A percentile compares a stretch with the other conserved stretches of the same genome.
phyloP scores from a whole-genome alignment of 2,113 vertebrate genomes.

The Stigmatopora nigra region DNA sequence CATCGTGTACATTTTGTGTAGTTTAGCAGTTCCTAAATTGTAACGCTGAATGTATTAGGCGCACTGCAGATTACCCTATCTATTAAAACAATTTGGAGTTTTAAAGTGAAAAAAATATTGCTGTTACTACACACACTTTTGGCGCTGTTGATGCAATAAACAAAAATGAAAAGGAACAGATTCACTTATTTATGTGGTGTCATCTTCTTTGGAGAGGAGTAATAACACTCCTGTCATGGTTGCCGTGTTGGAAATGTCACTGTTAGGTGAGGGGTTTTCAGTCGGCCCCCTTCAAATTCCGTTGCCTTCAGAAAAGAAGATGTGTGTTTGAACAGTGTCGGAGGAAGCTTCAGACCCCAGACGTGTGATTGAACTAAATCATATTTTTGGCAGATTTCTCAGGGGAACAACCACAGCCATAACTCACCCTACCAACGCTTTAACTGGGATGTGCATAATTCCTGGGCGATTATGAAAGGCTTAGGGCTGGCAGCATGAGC shows the following conservation, averaged over 20 bases:
- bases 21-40: conserved; percentile 49
- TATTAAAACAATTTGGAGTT: conserved; percentile 42
- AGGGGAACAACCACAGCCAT: conserved; percentile 50
- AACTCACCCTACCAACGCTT: conserved; percentile 47
- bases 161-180: conserved; percentile 1
- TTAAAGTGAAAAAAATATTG: neutral
- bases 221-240: conserved; percentile 27
- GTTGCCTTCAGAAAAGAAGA: conserved; percentile 40
- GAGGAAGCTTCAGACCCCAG: conserved; percentile 48
- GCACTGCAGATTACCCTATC: conserved; percentile 42
- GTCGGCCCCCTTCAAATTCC: conserved; percentile 46
- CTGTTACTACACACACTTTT: neutral
- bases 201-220: conserved; percentile 15
- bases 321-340: conserved; percentile 62
- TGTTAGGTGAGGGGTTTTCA: conserved; percentile 56
- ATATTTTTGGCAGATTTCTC: conserved; percentile 52
- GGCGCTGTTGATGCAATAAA: conserved; percentile 6
- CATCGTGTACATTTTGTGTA: conserved; percentile 53
- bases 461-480: conserved; percentile 58
- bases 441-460: conserved; percentile 53
- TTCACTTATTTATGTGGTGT: conserved; percentile 6
- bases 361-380: conserved; percentile 63
- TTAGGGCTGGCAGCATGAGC: conserved; percentile 22
- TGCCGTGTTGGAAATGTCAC: conserved; percentile 63
- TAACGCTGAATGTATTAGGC: conserved; percentile 61